Evolutionary conservation across 1,140 invertebrate genomes (phyloP).

Genomic region (Ips nitidus): DNA sequence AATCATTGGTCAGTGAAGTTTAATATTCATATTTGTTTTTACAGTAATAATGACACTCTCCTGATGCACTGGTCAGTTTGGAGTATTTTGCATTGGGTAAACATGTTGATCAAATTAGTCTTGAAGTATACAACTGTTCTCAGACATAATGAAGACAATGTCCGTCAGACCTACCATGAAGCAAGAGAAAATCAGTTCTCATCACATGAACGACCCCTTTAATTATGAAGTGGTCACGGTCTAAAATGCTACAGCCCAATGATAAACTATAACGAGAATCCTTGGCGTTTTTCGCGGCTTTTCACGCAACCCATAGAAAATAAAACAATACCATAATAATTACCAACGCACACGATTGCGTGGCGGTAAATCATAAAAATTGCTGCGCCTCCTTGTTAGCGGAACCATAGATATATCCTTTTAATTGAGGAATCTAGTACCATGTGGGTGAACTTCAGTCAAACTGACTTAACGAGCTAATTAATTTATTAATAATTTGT

Average conservation of each 20-base stretch:
- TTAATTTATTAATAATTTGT: background rate
- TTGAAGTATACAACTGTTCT: too few relatives aligned
- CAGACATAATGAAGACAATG: too few relatives aligned
- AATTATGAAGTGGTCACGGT: background rate
- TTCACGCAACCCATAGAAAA: slow-evolving; percentile 4
- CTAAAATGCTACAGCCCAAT: background rate
- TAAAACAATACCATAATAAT: slow-evolving; percentile 6
- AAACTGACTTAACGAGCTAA: background rate
- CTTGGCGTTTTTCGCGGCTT: slow-evolving; percentile 4
- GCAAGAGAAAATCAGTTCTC: background rate
- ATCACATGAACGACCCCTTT: background rate
- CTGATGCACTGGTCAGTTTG: too few relatives aligned
- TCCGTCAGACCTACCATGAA: too few relatives aligned
- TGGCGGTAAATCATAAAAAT: background rate
- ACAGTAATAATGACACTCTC: too few relatives aligned
- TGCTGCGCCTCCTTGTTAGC: background rate
- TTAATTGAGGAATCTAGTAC: slow-evolving; percentile 1
- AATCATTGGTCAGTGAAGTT: too few relatives aligned
- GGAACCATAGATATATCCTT: background rate
- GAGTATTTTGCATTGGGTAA: too few relatives aligned
- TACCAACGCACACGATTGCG: slow-evolving; percentile 2
- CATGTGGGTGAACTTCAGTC: slow-evolving; percentile 1
- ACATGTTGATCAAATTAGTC: too few relatives aligned
- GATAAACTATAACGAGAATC: slow-evolving; percentile 2
- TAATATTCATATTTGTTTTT: too few relatives aligned